Percentiles rank a stretch among this genome's conserved stretches.
Conservation (phyloP, 2,113 vertebrate genomes). For the Sinocyclocheilus anshuiensis region DNA sequence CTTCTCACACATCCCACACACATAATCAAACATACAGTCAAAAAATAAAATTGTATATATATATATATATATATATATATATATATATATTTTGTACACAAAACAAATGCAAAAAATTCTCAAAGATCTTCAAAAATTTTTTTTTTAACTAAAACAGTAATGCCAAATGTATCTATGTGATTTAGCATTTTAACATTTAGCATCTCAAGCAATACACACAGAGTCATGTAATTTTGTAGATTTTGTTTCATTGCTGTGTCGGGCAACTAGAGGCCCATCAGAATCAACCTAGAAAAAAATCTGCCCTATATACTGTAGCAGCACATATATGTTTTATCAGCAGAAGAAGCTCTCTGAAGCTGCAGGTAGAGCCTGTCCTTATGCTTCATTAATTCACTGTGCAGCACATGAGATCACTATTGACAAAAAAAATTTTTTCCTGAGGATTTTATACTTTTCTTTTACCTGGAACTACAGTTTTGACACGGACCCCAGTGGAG, state of each 20-base stretch:
- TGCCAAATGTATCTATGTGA: not conserved
- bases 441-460: not conserved
- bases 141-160: not conserved
- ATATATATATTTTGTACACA: too few relatives aligned
- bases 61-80: too few relatives aligned
- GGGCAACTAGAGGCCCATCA: conserved; percentile 50
- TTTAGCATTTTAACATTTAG: not conserved
- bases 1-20: conserved; percentile 65
- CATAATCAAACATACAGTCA: not conserved
- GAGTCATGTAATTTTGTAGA: too few relatives aligned
- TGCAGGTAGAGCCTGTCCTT: conserved; percentile 44
- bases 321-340: too few relatives aligned
- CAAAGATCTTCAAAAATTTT: not conserved
- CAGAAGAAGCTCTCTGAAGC: conserved; percentile 47
- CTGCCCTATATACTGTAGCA: conserved; percentile 69
- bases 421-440: too few relatives aligned
- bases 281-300: conserved; percentile 71
- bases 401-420: not conserved
- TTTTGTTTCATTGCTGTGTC: not conserved
- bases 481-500: conserved; percentile 80
- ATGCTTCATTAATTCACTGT: not conserved
- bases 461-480: conserved; percentile 87
- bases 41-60: too few relatives aligned
- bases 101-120: too few relatives aligned
- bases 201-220: too few relatives aligned